Conservation (phyloP, 2,797 vertebrate genomes). For the Phyllotis vaccarum region DNA sequence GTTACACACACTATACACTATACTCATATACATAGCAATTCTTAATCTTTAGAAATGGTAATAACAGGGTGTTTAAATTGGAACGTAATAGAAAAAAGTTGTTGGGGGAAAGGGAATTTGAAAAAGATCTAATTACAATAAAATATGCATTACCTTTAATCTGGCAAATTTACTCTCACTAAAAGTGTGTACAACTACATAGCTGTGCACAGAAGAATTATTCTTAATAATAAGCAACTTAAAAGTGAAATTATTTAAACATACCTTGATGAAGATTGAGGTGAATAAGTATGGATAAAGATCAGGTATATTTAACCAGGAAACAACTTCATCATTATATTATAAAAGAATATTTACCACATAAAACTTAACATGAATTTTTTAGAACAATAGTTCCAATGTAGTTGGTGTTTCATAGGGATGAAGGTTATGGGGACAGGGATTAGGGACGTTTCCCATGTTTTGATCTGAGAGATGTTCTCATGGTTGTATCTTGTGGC, state of each 20-base stretch:
- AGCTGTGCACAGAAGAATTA: not conserved
- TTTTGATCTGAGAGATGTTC: not conserved
- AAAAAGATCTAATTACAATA: not conserved
- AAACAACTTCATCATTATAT: not conserved
- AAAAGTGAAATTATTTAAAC: not conserved
- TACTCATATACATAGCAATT: not conserved
- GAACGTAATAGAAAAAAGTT: not conserved
- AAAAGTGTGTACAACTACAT: not conserved
- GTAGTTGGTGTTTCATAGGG: not conserved
- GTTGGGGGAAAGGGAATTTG: not conserved
- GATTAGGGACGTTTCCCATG: not conserved
- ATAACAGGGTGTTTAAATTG: not conserved
- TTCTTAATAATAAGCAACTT: not conserved
- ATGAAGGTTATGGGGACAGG: not conserved
- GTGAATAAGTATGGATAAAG: conserved; percentile 34
- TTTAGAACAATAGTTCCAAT: not conserved
- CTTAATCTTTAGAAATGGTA: not conserved
- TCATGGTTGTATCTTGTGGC: not conserved
- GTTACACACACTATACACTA: not conserved
- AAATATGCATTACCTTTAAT: not conserved
- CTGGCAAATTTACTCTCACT: not conserved
- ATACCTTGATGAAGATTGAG: not conserved
- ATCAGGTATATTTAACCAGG: not conserved
- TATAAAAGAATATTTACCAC: not conserved
- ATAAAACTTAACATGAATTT: not conserved